phyloP scores from a whole-genome alignment of 2,113 vertebrate species.

The Chaetura pelagica region DNA sequence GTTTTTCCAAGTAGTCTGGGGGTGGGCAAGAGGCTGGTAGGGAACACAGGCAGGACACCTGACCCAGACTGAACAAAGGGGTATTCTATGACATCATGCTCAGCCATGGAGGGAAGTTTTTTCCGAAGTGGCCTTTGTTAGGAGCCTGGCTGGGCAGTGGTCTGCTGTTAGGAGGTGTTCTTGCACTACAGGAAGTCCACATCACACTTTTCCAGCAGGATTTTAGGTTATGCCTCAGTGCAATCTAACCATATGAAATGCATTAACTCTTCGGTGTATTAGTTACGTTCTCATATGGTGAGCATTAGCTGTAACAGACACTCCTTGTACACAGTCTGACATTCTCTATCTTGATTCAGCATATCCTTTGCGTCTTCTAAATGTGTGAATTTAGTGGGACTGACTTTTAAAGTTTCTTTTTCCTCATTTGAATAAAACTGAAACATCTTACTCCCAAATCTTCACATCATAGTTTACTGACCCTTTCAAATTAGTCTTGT shows the following conservation, averaged over 20 bases:
- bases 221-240: neutral
- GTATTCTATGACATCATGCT: neutral
- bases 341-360: neutral
- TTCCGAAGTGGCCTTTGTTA: neutral
- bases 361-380: neutral
- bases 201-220: neutral
- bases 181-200: neutral
- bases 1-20: rapidly evolving
- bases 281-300: neutral
- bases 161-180: neutral
- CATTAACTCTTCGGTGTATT: neutral
- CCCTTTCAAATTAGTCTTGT: neutral
- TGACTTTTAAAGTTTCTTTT: neutral
- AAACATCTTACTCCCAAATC: neutral
- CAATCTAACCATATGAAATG: neutral
- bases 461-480: neutral
- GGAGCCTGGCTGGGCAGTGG: neutral
- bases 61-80: neutral
- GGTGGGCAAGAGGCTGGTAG: neutral
- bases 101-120: neutral
- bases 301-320: neutral
- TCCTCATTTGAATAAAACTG: neutral
- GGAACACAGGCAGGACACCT: neutral
- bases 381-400: neutral
- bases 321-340: neutral